phyloP scores from a whole-genome alignment of 2,888 invertebrate genomes.

The Auanema freiburgensis region DNA sequence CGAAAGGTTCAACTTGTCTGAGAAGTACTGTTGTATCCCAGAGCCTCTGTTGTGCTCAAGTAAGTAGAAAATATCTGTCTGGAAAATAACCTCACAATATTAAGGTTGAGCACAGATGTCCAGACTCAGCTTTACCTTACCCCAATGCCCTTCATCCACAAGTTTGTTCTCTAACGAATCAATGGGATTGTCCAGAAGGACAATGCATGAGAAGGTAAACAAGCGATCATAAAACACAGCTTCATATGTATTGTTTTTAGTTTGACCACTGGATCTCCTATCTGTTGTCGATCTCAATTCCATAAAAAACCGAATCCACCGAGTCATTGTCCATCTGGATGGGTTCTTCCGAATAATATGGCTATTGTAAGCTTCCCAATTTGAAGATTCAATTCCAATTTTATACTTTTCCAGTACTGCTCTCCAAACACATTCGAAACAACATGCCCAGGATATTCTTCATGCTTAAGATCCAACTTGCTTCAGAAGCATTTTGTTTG shows the following conservation, averaged over 20 bases:
- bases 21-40: conserved; percentile 22
- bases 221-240: neutral
- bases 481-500: conserved; percentile 19
- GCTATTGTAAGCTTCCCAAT: conserved; percentile 7
- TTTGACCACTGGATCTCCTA: conserved; percentile 14
- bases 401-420: conserved; percentile 14
- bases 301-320: neutral
- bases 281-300: conserved; percentile 19
- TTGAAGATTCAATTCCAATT: neutral
- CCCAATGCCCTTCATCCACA: conserved; percentile 7
- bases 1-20: conserved; percentile 46
- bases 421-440: conserved; percentile 7
- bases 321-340: conserved; percentile 17
- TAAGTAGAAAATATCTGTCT: neutral
- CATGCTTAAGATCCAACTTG: conserved; percentile 16
- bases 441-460: conserved; percentile 21
- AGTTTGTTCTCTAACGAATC: conserved; percentile 13
- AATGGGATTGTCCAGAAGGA: conserved; percentile 15
- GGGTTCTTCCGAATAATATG: conserved; percentile 16
- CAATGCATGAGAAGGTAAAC: conserved; percentile 18
- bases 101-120: conserved; percentile 21
- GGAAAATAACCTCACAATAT: neutral
- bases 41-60: conserved; percentile 20
- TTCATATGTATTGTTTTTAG: conserved; percentile 5
- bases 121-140: conserved; percentile 12